These are phyloP conservation scores for Gryllus bimaculatus DNA, from an alignment of 1,140 invertebrate species.

Conservation along the genomic window DNA sequence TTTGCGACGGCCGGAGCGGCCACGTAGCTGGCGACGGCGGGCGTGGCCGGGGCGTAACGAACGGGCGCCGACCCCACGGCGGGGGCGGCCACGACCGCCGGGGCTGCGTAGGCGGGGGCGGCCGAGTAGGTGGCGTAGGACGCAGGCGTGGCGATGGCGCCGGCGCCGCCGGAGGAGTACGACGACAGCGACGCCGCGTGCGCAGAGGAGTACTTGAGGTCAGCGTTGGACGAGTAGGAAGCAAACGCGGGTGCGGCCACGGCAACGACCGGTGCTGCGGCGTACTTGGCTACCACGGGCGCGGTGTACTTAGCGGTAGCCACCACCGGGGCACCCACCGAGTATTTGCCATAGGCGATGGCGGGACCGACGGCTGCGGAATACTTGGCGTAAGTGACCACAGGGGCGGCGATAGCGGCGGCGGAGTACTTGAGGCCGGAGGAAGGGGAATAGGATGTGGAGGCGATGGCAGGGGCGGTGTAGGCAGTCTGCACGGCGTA, in stretches of 20 bases:
- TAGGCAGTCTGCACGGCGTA: not conserved
- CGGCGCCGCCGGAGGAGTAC: constrained; percentile 5
- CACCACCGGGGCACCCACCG: not conserved
- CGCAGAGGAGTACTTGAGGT: not conserved
- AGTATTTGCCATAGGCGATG: not conserved
- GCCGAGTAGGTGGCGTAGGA: not conserved
- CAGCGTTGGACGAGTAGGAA: constrained; percentile 17
- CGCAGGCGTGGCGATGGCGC: constrained; percentile 9
- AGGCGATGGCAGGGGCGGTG: constrained; percentile 13
- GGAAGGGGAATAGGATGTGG: not conserved
- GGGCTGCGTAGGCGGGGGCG: constrained; percentile 5
- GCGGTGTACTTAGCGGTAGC: constrained; percentile 9
- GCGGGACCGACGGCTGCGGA: constrained; percentile 17
- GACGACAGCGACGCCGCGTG: not conserved
- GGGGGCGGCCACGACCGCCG: not conserved
- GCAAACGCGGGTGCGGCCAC: constrained; percentile 7
- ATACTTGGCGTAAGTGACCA: constrained; percentile 13
- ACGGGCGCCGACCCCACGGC: constrained; percentile 8
- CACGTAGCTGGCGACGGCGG: not conserved
- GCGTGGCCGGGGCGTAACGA: constrained; percentile 7
- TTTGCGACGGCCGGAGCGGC: not conserved
- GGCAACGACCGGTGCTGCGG: not conserved
- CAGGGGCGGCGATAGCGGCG: constrained; percentile 21
- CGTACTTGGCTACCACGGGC: constrained; percentile 2
- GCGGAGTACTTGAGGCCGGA: constrained; percentile 12